Conservation (phyloP, 1,140 invertebrate species). For the Drosophila serrata region DNA sequence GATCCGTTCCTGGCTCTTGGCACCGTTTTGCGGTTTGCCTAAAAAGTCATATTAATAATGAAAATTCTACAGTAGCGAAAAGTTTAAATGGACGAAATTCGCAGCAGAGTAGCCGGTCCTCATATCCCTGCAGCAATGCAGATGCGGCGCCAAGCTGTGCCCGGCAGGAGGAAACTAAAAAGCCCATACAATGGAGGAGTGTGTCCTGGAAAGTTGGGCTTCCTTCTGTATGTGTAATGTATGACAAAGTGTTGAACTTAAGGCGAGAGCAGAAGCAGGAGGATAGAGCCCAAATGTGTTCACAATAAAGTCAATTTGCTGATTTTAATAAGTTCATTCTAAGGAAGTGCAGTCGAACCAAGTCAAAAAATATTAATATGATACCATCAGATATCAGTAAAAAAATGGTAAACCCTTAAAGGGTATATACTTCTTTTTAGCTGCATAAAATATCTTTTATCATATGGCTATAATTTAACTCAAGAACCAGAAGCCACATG, state of each 20-base stretch:
- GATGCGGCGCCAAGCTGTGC: slow-evolving; percentile 69
- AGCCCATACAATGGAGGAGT: slow-evolving; percentile 16
- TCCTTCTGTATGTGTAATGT: slow-evolving; percentile 69
- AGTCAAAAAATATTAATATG: neutral
- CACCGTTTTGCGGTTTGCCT: slow-evolving; percentile 72
- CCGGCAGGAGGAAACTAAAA: slow-evolving; percentile 25
- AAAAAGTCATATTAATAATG: slow-evolving; percentile 84
- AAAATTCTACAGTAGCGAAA: slow-evolving; percentile 81
- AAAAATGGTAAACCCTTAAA: slow-evolving; percentile 3
- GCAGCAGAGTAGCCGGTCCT: slow-evolving; percentile 53
- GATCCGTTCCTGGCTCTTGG: slow-evolving; percentile 37
- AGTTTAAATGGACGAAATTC: slow-evolving; percentile 81
- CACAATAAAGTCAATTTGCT: slow-evolving; percentile 6
- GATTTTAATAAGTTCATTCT: slow-evolving; percentile 6
- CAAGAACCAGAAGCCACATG: slow-evolving; percentile 5
- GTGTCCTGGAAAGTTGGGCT: slow-evolving; percentile 62
- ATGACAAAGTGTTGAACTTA: slow-evolving; percentile 51
- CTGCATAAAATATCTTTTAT: slow-evolving; percentile 16
- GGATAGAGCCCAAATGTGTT: neutral
- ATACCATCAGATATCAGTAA: neutral
- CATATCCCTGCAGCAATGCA: slow-evolving; percentile 68
- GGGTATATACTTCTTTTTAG: neutral
- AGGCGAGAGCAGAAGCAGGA: slow-evolving; percentile 9
- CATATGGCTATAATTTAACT: slow-evolving; percentile 4
- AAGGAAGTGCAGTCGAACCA: neutral